phyloP scores from a whole-genome alignment of 2,888 invertebrate genomes.

The Ophioninae sp. region DNA sequence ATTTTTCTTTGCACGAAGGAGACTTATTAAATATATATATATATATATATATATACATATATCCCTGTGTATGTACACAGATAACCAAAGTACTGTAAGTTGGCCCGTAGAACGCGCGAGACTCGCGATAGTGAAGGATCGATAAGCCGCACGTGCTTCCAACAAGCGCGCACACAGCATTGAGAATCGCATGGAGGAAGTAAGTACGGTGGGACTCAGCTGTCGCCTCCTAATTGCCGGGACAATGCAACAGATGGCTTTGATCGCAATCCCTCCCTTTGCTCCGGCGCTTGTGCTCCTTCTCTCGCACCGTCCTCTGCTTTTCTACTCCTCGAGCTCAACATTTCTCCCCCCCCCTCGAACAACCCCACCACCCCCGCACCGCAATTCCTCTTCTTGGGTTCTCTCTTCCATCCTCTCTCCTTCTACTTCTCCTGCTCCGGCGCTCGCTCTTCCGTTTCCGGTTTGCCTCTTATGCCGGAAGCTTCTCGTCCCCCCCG shows the following conservation, averaged over 20 bases:
- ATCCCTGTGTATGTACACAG: background rate
- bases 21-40: background rate
- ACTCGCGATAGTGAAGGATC: conserved; percentile 67
- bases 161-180: conserved; percentile 66
- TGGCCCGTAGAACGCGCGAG: conserved; percentile 28
- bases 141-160: conserved; percentile 75
- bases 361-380: background rate
- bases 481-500: conserved; percentile 1
- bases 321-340: conserved; percentile 60
- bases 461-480: conserved; percentile 48
- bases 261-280: conserved; percentile 78
- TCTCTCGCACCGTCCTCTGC: conserved; percentile 36
- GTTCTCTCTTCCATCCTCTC: background rate
- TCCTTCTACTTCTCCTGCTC: conserved; percentile 47
- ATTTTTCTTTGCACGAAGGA: background rate
- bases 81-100: background rate
- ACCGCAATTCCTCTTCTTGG: no score
- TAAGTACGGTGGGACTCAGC: conserved; percentile 80
- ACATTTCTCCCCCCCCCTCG: conserved; percentile 8
- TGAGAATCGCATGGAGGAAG: conserved; percentile 79
- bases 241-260: conserved; percentile 81
- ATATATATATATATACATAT: background rate
- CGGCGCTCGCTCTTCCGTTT: conserved; percentile 50
- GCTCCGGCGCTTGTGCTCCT: conserved; percentile 62
- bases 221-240: conserved; percentile 81